Conservation (phyloP, 1,140 invertebrate species). For the Procambarus clarkii region DNA sequence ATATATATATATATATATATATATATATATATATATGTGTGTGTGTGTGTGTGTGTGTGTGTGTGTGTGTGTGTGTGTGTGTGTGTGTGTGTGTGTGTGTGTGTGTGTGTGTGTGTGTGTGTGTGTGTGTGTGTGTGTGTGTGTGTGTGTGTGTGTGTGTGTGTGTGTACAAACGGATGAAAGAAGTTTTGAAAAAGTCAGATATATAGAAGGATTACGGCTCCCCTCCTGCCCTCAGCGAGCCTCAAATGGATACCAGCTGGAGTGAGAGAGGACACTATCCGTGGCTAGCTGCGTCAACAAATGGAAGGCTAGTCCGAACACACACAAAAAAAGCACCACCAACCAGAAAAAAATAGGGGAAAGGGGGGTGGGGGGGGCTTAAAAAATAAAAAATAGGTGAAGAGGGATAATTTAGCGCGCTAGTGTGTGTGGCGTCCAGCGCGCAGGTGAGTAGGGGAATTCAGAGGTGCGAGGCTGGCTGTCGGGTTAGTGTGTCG, state of each 20-base stretch:
- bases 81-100: background rate
- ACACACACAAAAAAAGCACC: background rate
- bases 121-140: background rate
- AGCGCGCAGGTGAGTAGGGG: background rate
- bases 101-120: background rate
- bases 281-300: background rate
- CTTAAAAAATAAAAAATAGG: background rate
- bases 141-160: background rate
- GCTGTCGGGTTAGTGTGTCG: background rate
- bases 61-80: background rate
- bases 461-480: background rate
- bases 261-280: background rate
- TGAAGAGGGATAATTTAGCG: background rate
- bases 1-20: conserved; percentile 20
- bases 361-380: too few species aligned
- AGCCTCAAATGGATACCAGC: background rate
- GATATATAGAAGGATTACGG: too few species aligned
- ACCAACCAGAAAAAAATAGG: background rate
- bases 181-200: too few species aligned
- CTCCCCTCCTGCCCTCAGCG: too few species aligned
- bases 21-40: background rate
- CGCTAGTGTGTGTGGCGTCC: background rate
- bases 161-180: too few species aligned
- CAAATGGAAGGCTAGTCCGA: background rate
- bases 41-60: background rate